Conservation (phyloP, 2,888 invertebrate species). For the Nezara viridula region DNA sequence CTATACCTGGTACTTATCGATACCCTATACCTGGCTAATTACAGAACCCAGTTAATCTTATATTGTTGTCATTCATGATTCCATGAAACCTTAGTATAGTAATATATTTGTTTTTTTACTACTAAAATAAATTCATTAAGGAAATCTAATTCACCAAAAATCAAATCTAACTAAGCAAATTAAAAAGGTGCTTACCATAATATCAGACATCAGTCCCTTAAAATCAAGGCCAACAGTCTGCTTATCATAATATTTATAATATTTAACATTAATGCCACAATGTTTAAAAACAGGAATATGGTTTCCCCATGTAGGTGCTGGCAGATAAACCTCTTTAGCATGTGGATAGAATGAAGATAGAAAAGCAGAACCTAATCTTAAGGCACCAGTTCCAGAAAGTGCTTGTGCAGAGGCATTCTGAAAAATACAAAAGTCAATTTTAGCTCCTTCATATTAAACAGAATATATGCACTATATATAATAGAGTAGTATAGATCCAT, state of each 20-base stretch:
- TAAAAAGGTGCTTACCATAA: constrained; percentile 76
- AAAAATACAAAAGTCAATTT: constrained; percentile 62
- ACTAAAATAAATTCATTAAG: too few relatives aligned
- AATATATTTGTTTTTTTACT: too few relatives aligned
- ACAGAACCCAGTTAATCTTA: too few relatives aligned
- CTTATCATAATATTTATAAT: constrained; percentile 94
- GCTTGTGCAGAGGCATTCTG: constrained; percentile 82
- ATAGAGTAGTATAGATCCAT: too few relatives aligned
- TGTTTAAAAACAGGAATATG: constrained; percentile 95
- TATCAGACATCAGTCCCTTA: constrained; percentile 89
- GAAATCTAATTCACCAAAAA: too few relatives aligned
- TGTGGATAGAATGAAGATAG: constrained; percentile 84
- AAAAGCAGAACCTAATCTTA: constrained; percentile 93
- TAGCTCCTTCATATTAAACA: not conserved
- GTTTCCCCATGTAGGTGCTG: constrained; percentile 98
- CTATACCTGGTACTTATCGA: too few relatives aligned
- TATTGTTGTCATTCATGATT: too few relatives aligned
- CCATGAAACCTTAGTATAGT: too few relatives aligned
- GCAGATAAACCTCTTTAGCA: constrained; percentile 87
- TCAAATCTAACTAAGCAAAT: too few relatives aligned
- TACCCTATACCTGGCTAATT: too few relatives aligned
- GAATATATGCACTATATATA: too few relatives aligned
- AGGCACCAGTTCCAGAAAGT: constrained; percentile 97
- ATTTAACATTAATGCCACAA: constrained; percentile 85
- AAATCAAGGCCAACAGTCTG: constrained; percentile 95